Evolutionary conservation across 2,888 invertebrate species (phyloP), one percentile per base, ranked within the genome.

Genomic region (Chrysodeixis includens): DNA sequence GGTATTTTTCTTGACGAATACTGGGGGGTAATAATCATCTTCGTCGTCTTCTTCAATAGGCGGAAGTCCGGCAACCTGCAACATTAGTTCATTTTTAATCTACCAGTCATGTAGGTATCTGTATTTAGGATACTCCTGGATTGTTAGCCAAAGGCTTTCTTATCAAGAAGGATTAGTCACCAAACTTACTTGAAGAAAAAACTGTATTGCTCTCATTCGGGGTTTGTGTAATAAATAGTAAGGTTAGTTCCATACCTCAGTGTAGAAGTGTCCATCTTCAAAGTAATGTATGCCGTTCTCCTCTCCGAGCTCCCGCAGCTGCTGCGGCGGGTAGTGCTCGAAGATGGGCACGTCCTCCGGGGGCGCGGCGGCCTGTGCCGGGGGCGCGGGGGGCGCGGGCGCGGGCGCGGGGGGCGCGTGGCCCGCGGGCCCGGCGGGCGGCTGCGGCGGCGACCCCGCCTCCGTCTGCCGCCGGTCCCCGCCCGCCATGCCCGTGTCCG

Each of bases 201-300:
- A n/a, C n/a, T n/a, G n/a, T n/a, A n/a, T n/a, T n/a, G n/a, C n/a
- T n/a, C n/a, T n/a, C n/a, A n/a, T n/a, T n/a, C n/a, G 26, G 26
- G 6, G 2, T 26, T 26, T 6, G 20, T 22, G 22, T 1, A 22
- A 35, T 20, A 58, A 30, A 46, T 30, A n/a, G 40, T n/a, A n/a
- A n/a, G 5, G 14, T 30, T 16, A 16, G 52, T 0, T 9, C 62
- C 61, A 30, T 16, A 93, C 97, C 96, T 98, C 98, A 93, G 98
- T 98, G 97, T 98, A 98, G 90, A 98, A 98, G 92, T 98, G 98
- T 62, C 98, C 98, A 93, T 98, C 98, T 88, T 98, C 98, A 83
- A 98, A 98, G 90, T 98, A 98, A 88, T 98, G 98, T 60, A 98
- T 97, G 35, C 98, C 98, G 84, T 98, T 97, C 88, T 98, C 98